Percentiles rank a stretch among this genome's conserved stretches.
These are phyloP conservation scores for Hemicordylus capensis DNA, from an alignment of 2,113 vertebrate genomes.

Conservation along the genomic window DNA sequence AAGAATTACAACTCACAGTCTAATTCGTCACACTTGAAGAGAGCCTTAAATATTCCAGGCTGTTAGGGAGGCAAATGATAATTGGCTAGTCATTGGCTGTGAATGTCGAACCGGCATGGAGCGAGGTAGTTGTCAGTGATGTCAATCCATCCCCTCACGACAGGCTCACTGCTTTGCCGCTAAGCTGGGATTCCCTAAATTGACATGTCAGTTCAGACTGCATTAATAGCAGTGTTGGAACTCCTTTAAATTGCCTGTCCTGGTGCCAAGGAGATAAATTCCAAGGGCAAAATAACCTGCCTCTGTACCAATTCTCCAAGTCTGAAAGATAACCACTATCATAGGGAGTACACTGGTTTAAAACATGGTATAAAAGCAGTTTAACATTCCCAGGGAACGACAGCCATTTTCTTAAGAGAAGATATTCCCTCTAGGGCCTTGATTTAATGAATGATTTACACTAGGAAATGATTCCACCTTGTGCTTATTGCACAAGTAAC, in stretches of 20 bases:
- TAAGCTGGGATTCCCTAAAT: background rate
- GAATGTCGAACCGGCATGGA: background rate
- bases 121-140: background rate
- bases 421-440: background rate
- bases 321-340: conserved; percentile 5
- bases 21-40: background rate
- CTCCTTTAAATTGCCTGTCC: background rate
- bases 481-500: background rate
- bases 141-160: background rate
- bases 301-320: background rate
- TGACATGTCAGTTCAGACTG: background rate
- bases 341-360: background rate
- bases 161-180: background rate
- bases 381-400: background rate
- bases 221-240: background rate
- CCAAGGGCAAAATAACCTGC: conserved; percentile 21
- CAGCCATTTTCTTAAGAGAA: background rate
- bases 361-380: background rate
- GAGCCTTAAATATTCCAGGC: background rate
- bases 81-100: background rate
- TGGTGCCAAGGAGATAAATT: background rate
- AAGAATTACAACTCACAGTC: background rate
- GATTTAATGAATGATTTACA: background rate
- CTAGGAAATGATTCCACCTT: background rate
- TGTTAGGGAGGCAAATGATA: background rate